Conservation (phyloP, 1,140 invertebrate species). For the Neodiprion fabricii region DNA sequence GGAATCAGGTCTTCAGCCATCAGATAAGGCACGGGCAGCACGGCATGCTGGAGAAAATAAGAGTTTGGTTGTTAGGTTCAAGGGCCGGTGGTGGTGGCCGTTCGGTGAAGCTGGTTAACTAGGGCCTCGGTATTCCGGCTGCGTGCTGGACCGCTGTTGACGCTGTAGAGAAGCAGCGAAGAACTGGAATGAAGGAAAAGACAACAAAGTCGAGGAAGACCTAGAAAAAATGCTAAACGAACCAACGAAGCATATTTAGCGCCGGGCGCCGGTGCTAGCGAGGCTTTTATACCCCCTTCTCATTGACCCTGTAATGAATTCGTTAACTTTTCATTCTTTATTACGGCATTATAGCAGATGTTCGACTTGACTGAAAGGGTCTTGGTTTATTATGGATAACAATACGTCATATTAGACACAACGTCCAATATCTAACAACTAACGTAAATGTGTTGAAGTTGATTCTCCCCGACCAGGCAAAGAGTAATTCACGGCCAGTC, state of each 20-base stretch:
- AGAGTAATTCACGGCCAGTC: not conserved
- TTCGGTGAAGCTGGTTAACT: not conserved
- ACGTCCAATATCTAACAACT: too few relatives aligned
- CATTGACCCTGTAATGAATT: not conserved
- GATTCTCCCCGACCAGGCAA: not conserved
- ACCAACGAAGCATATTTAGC: too few relatives aligned
- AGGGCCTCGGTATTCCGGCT: constrained; percentile 3
- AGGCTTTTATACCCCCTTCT: not conserved
- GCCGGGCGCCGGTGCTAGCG: too few relatives aligned
- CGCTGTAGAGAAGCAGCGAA: not conserved
- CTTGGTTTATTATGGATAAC: too few relatives aligned
- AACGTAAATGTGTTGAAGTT: too few relatives aligned
- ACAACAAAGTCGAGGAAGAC: not conserved
- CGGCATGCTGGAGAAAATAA: constrained; percentile 1
- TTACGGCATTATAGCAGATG: too few relatives aligned
- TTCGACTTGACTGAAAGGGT: too few relatives aligned
- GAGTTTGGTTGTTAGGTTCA: not conserved
- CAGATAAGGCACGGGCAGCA: not conserved
- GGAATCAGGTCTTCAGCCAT: not conserved
- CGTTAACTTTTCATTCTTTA: too few relatives aligned
- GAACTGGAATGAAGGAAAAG: too few relatives aligned
- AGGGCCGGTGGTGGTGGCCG: not conserved
- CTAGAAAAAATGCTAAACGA: not conserved
- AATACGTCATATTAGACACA: too few relatives aligned
- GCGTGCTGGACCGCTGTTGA: constrained; percentile 1